phyloP scores from a whole-genome alignment of 2,113 vertebrate species.

The Strigops habroptila region DNA sequence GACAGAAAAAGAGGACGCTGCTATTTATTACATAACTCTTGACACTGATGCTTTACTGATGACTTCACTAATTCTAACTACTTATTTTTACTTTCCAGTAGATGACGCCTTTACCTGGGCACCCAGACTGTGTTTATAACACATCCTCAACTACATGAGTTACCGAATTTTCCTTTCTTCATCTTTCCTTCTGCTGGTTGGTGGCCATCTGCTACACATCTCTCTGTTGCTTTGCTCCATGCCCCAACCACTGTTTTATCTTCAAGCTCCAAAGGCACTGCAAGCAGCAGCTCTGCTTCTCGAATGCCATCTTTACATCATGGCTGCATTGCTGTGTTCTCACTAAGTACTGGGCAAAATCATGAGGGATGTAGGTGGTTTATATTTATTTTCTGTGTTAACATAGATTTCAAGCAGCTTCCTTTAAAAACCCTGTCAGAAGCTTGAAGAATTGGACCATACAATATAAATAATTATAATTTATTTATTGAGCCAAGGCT shows the following conservation, averaged over 20 bases:
- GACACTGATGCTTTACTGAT: neutral
- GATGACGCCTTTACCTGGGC: neutral
- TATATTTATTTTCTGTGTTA: neutral
- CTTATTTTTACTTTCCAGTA: neutral
- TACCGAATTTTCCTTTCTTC: neutral
- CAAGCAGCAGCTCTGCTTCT: neutral
- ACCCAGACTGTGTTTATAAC: neutral
- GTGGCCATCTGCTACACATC: neutral
- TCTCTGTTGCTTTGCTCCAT: neutral
- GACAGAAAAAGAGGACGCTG: neutral
- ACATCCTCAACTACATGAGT: neutral
- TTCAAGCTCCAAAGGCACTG: neutral
- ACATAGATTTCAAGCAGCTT: neutral
- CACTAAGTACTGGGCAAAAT: neutral
- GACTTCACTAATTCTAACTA: neutral
- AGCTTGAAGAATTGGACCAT: neutral
- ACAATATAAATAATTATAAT: neutral
- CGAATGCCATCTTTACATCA: neutral
- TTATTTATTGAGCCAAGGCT: neutral
- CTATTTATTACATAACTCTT: neutral
- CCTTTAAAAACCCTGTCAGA: neutral
- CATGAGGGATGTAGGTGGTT: neutral
- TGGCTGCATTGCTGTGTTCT: neutral
- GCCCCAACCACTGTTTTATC: fast-evolving
- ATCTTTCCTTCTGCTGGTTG: neutral